phyloP scores from a whole-genome alignment of 2,113 vertebrate species.

The Rhinichthys klamathensis region DNA sequence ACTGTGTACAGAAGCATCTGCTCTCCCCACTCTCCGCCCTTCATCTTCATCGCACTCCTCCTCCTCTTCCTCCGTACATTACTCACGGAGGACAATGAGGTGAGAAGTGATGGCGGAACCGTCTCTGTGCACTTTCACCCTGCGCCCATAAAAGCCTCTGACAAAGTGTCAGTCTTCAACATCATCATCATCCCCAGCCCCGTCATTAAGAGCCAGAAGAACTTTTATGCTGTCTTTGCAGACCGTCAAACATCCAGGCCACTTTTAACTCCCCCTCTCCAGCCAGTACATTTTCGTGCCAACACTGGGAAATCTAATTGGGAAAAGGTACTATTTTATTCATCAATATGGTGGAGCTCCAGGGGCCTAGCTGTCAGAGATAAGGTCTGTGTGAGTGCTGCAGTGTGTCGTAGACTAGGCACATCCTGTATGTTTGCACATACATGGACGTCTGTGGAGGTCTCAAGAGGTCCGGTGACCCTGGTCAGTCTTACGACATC shows the following conservation, averaged over 20 bases:
- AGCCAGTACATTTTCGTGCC: conserved; percentile 49
- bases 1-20: conserved; percentile 61
- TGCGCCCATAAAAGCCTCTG: conserved; percentile 67
- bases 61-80: conserved; percentile 62
- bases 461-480: background rate
- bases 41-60: conserved; percentile 13
- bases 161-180: conserved; percentile 75
- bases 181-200: conserved; percentile 70
- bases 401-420: conserved; percentile 28
- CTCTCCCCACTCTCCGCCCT: conserved; percentile 33
- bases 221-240: conserved; percentile 68
- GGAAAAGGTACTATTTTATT: conserved; percentile 61
- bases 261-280: conserved; percentile 36
- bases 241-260: conserved; percentile 58
- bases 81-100: conserved; percentile 73
- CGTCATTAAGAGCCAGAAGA: conserved; percentile 64
- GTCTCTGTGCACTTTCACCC: conserved; percentile 58
- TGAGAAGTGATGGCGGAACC: conserved; percentile 65
- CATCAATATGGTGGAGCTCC: conserved; percentile 56
- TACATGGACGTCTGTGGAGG: background rate
- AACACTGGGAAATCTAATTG: conserved; percentile 57
- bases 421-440: conserved; percentile 11
- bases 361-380: conserved; percentile 55
- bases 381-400: conserved; percentile 41
- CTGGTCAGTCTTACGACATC: background rate